Evolutionary conservation across 1,140 invertebrate genomes (phyloP), one percentile per base, ranked within the genome.

Genomic region (Capitella teleta): DNA sequence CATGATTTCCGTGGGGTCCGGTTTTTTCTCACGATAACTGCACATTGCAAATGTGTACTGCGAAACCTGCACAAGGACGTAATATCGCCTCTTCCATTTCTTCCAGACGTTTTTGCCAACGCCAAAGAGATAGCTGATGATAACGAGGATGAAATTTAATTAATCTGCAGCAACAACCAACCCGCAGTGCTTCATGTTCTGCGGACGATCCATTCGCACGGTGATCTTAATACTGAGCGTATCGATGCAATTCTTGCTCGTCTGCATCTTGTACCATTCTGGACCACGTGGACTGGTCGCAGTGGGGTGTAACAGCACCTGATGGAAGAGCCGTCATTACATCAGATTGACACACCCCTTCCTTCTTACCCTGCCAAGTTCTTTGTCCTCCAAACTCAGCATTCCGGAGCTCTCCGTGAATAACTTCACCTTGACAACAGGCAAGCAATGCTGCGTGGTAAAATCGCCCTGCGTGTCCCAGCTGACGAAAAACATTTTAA

Each of bases 41-140:
- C 96, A 98, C 82, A 99, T 92, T 24, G 94, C 95, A 79, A 99
- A 99, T 28, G 94, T 98, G 73, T 98, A 99, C 77, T 99, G 96
- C 34, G 93, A 98, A 16, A 73, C 69, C 80, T 99, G 95, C 34
- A 98, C 94, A 46, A 99, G 74, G 51, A 97, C 91, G 79, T 91
- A 96, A 74, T 98, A 99, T 52, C 96, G 79, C 64, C 89, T 88
- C 74, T 98, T 98, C 93, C 94, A 98, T 70, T 98, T 98, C 66
- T 97, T 95, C 95, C 95, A 99, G 0, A 97, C 90, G 51, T 84
- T 87, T 77, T 97, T 97, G 23, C 95, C 95, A 59, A 92, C 78
- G 5, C 87, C 89, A 73, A 90, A 96, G 21, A 97, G 77, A 68
- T 93, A 85, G 12, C 88, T 91, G 38, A 40, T 16, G 38, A 28